A percentile compares a stretch with the other conserved stretches of the same genome.
phyloP scores from a whole-genome alignment of 2,888 invertebrate species.

The Ormyrus rosae region DNA sequence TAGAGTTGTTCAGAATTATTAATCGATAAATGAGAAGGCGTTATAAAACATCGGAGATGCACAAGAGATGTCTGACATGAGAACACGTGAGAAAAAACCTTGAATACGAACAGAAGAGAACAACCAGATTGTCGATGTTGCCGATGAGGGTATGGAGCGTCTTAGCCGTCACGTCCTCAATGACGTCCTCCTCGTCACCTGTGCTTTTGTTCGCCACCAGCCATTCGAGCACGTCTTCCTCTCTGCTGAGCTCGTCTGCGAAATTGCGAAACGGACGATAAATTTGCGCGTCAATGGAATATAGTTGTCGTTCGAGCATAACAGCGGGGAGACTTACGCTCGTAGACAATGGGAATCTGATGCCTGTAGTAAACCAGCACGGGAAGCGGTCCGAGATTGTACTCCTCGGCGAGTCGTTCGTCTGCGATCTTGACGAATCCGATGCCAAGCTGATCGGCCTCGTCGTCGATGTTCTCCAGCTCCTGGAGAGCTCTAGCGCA shows the following conservation, averaged over 20 bases:
- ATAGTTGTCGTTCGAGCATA: not conserved
- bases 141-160: constrained; percentile 91
- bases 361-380: constrained; percentile 95
- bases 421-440: constrained; percentile 97
- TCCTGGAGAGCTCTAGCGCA: constrained; percentile 93
- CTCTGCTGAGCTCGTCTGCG: constrained; percentile 89
- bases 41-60: too few relatives aligned
- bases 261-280: not conserved
- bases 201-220: constrained; percentile 94
- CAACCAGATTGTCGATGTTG: constrained; percentile 93
- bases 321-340: constrained; percentile 80
- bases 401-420: constrained; percentile 92
- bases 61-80: constrained; percentile 18
- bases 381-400: constrained; percentile 92
- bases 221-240: constrained; percentile 96
- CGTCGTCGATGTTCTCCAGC: constrained; percentile 95
- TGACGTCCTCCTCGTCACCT: constrained; percentile 94
- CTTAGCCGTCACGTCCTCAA: constrained; percentile 95
- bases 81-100: constrained; percentile 55
- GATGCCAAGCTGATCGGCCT: constrained; percentile 94
- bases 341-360: constrained; percentile 95
- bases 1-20: too few relatives aligned
- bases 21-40: too few relatives aligned
- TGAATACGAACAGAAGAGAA: constrained; percentile 89
- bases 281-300: too few relatives aligned